These are phyloP conservation scores for Apamea anceps DNA, from an alignment of 2,888 invertebrate species.

Conservation along the genomic window DNA sequence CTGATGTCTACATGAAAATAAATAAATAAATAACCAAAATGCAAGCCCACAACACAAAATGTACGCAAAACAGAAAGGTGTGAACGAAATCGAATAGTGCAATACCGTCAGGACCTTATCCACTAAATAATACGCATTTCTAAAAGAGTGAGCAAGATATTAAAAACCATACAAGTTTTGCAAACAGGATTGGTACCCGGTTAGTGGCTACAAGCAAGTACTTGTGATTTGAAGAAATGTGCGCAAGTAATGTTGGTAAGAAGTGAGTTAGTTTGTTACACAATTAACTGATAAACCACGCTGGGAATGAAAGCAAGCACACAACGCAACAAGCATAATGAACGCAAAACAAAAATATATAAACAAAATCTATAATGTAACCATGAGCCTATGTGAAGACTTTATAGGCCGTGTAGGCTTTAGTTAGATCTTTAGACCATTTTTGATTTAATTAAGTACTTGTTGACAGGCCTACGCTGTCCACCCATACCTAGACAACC, in stretches of 20 bases:
- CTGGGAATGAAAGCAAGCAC: background rate
- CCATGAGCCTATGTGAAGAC: background rate
- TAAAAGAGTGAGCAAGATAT: background rate
- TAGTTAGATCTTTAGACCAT: too few relatives aligned
- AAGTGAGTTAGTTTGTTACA: background rate
- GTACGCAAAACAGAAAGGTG: background rate
- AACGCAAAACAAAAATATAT: background rate
- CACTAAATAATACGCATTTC: background rate
- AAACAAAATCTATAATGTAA: background rate
- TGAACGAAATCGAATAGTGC: too few relatives aligned
- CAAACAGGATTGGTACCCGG: too few relatives aligned
- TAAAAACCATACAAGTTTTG: background rate
- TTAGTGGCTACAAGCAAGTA: too few relatives aligned
- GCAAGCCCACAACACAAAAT: conserved; percentile 16
- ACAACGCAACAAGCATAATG: too few relatives aligned
- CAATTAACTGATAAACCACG: background rate
- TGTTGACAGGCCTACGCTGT: too few relatives aligned
- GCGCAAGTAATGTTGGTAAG: background rate
- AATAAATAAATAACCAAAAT: background rate
- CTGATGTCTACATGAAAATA: background rate
- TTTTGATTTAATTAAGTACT: too few relatives aligned
- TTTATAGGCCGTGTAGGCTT: too few relatives aligned
- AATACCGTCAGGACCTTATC: background rate
- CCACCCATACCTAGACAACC: too few relatives aligned
- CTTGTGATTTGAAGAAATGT: too few relatives aligned